Evolutionary conservation across 2,888 invertebrate species (phyloP).

Genomic region (Elgonia sp.): DNA sequence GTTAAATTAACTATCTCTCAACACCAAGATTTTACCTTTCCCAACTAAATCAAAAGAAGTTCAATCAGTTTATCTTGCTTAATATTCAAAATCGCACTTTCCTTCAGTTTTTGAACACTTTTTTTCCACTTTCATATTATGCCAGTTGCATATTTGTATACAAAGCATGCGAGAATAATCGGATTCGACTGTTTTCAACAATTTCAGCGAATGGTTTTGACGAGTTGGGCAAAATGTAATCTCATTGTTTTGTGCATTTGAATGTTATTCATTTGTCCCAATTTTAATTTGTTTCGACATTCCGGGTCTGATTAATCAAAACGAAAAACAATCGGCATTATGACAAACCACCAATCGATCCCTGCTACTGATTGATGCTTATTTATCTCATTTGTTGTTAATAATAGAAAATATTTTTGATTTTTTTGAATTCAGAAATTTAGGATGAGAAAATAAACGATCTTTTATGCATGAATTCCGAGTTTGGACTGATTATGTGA

Average conservation of each 20-base stretch:
- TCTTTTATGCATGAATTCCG: neutral
- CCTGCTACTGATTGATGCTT: neutral
- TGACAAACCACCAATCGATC: neutral
- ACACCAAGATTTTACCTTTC: too few relatives aligned
- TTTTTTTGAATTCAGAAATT: too few relatives aligned
- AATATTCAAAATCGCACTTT: conserved; percentile 9
- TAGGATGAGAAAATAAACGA: too few relatives aligned
- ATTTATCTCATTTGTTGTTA: neutral
- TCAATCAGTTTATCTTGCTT: conserved; percentile 5
- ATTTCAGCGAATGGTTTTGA: conserved; percentile 57
- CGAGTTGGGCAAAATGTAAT: conserved; percentile 57
- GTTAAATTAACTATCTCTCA: too few relatives aligned
- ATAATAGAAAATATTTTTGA: too few relatives aligned
- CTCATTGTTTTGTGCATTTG: conserved; percentile 46
- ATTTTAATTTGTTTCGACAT: conserved; percentile 38
- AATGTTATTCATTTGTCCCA: conserved; percentile 36
- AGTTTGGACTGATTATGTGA: neutral
- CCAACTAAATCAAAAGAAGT: neutral
- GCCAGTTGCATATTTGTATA: conserved; percentile 39
- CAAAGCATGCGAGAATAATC: conserved; percentile 47
- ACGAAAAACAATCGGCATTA: neutral
- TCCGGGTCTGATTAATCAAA: conserved; percentile 38
- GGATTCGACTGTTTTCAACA: conserved; percentile 54
- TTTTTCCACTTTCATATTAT: conserved; percentile 34
- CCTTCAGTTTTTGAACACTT: conserved; percentile 12